Percentiles rank a stretch among this genome's conserved stretches.
Evolutionary conservation across 2,797 vertebrate genomes (phyloP).

Genomic region (Furcifer pardalis): DNA sequence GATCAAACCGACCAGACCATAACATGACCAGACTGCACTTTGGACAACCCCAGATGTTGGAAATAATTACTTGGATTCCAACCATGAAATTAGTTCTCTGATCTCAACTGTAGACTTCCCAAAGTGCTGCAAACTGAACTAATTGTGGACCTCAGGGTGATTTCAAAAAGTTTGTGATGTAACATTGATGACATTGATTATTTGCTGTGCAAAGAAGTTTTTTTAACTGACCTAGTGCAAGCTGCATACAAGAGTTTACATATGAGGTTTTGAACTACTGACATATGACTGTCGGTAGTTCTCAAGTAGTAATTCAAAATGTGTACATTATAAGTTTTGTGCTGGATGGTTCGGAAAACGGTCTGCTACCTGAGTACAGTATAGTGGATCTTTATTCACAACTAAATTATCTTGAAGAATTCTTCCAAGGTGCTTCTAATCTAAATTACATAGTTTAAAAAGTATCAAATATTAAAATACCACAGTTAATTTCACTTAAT

Average conservation of each 20-base stretch:
- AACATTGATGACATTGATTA: too few relatives aligned
- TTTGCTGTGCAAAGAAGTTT: too few relatives aligned
- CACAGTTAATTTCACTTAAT: neutral
- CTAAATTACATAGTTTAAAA: neutral
- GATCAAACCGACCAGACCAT: too few relatives aligned
- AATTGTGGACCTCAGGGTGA: neutral
- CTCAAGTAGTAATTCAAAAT: neutral
- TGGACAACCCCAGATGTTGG: too few relatives aligned
- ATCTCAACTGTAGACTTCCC: too few relatives aligned
- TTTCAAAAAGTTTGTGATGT: neutral
- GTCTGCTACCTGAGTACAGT: neutral
- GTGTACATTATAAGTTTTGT: neutral
- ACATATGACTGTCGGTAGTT: conserved; percentile 11
- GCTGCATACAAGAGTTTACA: neutral
- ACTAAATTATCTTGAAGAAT: neutral
- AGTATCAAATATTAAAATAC: too few relatives aligned
- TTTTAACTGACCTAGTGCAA: neutral
- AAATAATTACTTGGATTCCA: too few relatives aligned
- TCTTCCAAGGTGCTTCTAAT: neutral
- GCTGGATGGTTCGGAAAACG: neutral
- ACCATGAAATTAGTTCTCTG: too few relatives aligned
- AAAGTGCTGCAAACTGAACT: neutral
- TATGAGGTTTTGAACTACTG: neutral
- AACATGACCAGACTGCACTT: too few relatives aligned
- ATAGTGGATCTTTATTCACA: neutral